Base-by-base conservation (phyloP, 2,797 vertebrate species). In the Xenopus petersii region DNA sequence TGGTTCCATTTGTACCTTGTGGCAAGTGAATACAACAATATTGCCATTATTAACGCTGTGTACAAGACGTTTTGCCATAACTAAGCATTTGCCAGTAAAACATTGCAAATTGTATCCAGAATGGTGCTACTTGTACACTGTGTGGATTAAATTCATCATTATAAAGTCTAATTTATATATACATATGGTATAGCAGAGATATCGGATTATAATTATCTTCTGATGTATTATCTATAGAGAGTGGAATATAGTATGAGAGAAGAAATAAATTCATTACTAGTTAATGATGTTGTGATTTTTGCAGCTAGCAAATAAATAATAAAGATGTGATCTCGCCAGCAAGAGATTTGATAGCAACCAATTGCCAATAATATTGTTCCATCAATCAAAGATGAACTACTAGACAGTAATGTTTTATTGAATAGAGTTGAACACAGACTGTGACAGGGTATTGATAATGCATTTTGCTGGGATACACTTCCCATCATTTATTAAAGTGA, bases 391-490 rank as follows among this genome's bases (percentile, higher is more conserved):
- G 12, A 56, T 56, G 54, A 56, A 12, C 61, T 36, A 63, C 12
- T 36, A 63, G 61, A 63, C 30, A 33, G 61, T 63, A 33, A 33
- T 33, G 61, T 33, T 63, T 63, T 8, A 63, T 63, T 63, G 61
- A 63, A 61, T 61, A 36, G 26, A 63, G 12, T 63, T 63, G 24
- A 63, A 63, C 13, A 63, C 61, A 63, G 61, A 16, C 61, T 63
- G 30, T 63, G 61, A 63, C 61, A 42, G 12, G 12, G 12, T 63
- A 63, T 63, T 63, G 61, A 63, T 63, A 63, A 36, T 36, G 17
- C 11, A 63, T 33, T 63, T 56, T 56, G 15, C 13, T 63, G 61
- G 61, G 12, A 42, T 17, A 36, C 61, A 16, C 30, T 63, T 42
- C 13, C 26, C 26, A 63, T 63, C 30, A 63, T 63, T 63, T 36